phyloP scores from a whole-genome alignment of 2,797 vertebrate genomes.

The Vireo griseus region DNA sequence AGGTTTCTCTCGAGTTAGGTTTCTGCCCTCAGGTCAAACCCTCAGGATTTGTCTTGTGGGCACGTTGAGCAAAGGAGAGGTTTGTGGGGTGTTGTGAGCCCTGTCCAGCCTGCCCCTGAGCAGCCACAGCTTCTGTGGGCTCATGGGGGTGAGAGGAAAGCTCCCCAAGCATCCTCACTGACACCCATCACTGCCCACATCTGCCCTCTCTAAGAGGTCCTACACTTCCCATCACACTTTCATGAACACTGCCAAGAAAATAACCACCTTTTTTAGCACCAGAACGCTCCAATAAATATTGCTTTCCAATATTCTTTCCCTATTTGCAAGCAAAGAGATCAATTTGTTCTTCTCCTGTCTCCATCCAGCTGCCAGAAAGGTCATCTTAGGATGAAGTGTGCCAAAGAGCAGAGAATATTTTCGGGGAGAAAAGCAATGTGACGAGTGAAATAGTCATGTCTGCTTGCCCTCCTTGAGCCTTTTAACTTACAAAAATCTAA shows the following conservation, averaged over 20 bases:
- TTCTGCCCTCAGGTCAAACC: neutral
- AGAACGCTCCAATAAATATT: neutral
- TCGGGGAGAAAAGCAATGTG: accelerated
- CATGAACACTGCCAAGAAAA: neutral
- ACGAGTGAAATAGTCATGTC: neutral
- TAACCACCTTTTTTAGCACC: neutral
- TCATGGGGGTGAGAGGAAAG: neutral
- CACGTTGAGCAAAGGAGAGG: neutral
- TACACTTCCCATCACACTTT: neutral
- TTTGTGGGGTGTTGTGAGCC: neutral
- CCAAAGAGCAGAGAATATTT: neutral
- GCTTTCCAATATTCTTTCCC: neutral
- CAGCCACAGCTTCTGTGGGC: neutral
- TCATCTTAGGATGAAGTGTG: neutral
- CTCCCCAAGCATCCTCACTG: neutral
- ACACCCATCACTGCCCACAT: neutral
- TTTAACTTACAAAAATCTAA: slow-evolving; percentile 11
- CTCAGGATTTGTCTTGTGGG: neutral
- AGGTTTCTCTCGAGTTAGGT: neutral
- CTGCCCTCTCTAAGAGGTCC: too few species aligned
- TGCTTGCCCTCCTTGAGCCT: neutral
- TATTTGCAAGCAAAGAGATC: neutral
- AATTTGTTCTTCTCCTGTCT: neutral
- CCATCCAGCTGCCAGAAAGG: neutral
- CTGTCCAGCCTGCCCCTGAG: neutral